These are phyloP conservation scores for Coreius guichenoti DNA, from an alignment of 2,797 vertebrate species.

Conservation along the genomic window DNA sequence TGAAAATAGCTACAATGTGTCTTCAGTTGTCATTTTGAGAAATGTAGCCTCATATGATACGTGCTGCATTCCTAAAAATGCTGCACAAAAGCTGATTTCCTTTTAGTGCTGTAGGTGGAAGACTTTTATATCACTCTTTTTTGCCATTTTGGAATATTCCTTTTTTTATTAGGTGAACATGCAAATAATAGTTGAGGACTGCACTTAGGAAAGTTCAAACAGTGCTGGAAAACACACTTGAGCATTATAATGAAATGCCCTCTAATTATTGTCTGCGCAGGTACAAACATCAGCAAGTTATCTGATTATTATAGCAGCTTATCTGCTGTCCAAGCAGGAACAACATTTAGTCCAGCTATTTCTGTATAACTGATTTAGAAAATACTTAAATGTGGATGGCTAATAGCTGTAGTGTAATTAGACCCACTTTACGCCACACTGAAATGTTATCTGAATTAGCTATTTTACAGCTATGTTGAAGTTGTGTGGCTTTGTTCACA, in stretches of 20 bases:
- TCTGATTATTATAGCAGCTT: conserved; percentile 28
- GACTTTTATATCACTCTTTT: neutral
- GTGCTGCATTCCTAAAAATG: neutral
- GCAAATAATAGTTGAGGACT: conserved; percentile 15
- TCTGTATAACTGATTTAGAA: neutral
- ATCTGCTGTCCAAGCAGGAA: conserved; percentile 30
- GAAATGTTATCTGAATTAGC: neutral
- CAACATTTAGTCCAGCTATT: conserved; percentile 15
- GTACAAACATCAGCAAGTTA: conserved; percentile 28
- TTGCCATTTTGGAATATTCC: neutral
- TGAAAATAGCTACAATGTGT: conserved; percentile 20
- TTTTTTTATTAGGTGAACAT: neutral
- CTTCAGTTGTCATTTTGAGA: conserved; percentile 31
- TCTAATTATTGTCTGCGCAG: conserved; percentile 11
- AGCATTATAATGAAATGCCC: conserved; percentile 29
- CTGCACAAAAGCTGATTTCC: conserved; percentile 7
- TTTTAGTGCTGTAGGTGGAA: neutral
- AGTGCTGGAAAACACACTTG: conserved; percentile 2
- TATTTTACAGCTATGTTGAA: neutral
- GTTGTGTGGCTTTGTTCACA: neutral
- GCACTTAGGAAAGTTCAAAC: neutral
- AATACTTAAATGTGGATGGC: neutral
- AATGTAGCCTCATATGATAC: conserved; percentile 5
- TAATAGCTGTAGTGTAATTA: conserved; percentile 15
- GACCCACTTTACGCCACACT: neutral